phyloP scores from a whole-genome alignment of 2,113 vertebrate species.

The Dromiciops gliroides region DNA sequence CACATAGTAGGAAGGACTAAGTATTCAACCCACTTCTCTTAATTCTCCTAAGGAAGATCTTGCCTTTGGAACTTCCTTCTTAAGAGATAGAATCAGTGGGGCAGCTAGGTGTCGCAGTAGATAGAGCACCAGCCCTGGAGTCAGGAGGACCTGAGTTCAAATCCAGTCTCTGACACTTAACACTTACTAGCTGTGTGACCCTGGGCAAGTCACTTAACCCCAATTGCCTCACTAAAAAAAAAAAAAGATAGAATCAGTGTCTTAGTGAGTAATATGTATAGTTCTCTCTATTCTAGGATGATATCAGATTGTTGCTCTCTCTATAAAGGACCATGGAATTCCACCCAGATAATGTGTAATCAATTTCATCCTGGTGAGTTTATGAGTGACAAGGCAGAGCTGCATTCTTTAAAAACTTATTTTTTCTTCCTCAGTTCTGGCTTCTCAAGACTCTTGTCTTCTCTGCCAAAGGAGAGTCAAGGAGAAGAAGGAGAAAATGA shows the following conservation, averaged over 20 bases:
- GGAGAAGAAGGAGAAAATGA: neutral
- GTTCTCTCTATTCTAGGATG: neutral
- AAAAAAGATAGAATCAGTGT: neutral
- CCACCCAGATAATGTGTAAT: neutral
- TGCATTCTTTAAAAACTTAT: neutral
- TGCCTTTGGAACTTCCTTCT: neutral
- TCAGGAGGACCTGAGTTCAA: too few relatives aligned
- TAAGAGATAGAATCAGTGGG: neutral
- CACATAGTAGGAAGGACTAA: neutral
- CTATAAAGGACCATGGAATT: neutral
- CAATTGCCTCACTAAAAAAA: too few relatives aligned
- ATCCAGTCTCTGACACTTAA: too few relatives aligned
- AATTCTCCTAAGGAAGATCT: neutral
- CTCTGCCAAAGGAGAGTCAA: neutral
- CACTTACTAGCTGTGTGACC: too few relatives aligned
- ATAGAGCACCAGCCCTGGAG: too few relatives aligned
- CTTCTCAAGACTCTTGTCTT: neutral
- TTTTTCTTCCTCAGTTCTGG: neutral
- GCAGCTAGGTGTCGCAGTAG: too few relatives aligned
- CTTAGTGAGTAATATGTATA: neutral
- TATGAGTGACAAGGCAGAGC: neutral
- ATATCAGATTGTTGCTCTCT: neutral
- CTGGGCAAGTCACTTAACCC: too few relatives aligned
- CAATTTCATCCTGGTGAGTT: neutral
- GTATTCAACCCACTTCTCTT: neutral